Conservation (phyloP, 2,113 vertebrate genomes). For the Sphaerodactylus townsendi region DNA sequence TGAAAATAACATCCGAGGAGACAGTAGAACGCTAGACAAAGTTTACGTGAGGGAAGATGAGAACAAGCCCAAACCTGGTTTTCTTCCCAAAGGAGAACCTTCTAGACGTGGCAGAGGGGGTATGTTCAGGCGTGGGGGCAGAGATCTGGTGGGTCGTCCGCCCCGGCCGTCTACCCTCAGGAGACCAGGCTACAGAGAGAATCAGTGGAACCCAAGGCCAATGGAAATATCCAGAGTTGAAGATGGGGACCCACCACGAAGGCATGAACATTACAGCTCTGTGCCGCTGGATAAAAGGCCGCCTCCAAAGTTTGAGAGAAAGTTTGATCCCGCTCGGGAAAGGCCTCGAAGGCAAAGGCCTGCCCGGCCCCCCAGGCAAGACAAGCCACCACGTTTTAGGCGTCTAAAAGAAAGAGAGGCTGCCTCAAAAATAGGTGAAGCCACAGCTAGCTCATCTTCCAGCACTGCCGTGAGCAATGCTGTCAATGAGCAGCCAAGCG, state of each 20-base stretch:
- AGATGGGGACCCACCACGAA: constrained; percentile 73
- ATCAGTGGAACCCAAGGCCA: constrained; percentile 92
- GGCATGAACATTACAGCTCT: constrained; percentile 74
- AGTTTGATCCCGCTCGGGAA: constrained; percentile 88
- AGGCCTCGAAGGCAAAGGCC: constrained; percentile 91
- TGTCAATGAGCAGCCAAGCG: constrained; percentile 67
- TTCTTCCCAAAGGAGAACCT: constrained; percentile 95
- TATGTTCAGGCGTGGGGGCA: constrained; percentile 85
- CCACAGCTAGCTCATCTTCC: constrained; percentile 44
- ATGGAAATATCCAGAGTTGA: constrained; percentile 80
- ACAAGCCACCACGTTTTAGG: constrained; percentile 95
- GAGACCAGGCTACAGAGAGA: constrained; percentile 83
- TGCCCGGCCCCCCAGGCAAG: constrained; percentile 92
- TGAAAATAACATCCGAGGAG: constrained; percentile 72
- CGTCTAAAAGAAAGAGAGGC: constrained; percentile 93
- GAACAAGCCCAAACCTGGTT: constrained; percentile 87
- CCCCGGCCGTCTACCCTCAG: constrained; percentile 85
- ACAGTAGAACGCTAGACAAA: constrained; percentile 74
- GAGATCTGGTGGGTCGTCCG: constrained; percentile 83
- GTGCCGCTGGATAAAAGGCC: constrained; percentile 80
- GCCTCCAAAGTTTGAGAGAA: constrained; percentile 85
- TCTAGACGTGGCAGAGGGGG: constrained; percentile 90
- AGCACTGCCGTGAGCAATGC: constrained; percentile 56
- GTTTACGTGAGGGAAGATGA: constrained; percentile 82
- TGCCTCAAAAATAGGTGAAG: constrained; percentile 76